Evolutionary conservation across 2,888 invertebrate species (phyloP).

Genomic region (Pterostichus madidus): DNA sequence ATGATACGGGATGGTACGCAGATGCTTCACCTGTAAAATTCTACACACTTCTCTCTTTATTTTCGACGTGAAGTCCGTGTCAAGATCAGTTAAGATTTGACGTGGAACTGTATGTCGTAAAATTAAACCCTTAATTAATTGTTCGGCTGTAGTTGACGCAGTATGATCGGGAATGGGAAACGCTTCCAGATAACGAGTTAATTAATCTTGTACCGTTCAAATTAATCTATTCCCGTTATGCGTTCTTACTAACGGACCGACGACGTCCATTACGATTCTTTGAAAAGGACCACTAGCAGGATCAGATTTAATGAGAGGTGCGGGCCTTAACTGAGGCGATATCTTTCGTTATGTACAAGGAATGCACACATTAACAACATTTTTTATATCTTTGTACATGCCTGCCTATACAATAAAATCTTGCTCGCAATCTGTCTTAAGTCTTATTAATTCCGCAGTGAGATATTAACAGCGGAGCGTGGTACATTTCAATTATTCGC

Average conservation of each 20-base stretch:
- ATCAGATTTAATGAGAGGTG: neutral
- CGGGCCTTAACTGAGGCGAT: slow-evolving; percentile 44
- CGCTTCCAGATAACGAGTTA: slow-evolving; percentile 69
- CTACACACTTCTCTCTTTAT: slow-evolving; percentile 49
- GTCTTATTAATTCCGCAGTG: slow-evolving; percentile 68
- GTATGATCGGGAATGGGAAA: slow-evolving; percentile 69
- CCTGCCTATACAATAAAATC: slow-evolving; percentile 68
- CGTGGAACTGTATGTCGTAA: slow-evolving; percentile 54
- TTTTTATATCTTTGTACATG: slow-evolving; percentile 66
- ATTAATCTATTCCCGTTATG: slow-evolving; percentile 68
- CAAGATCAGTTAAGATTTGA: slow-evolving; percentile 56
- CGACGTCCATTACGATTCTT: slow-evolving; percentile 68
- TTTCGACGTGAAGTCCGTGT: slow-evolving; percentile 50
- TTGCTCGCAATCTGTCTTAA: slow-evolving; percentile 58
- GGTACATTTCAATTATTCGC: slow-evolving; percentile 37
- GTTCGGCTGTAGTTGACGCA: slow-evolving; percentile 69
- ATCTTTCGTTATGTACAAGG: slow-evolving; percentile 68
- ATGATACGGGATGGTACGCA: slow-evolving; percentile 41
- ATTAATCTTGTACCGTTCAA: slow-evolving; percentile 68
- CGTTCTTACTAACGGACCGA: slow-evolving; percentile 67
- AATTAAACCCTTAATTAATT: slow-evolving; percentile 32
- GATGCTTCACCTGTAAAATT: slow-evolving; percentile 35
- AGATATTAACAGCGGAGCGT: no score
- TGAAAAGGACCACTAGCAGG: slow-evolving; percentile 62
- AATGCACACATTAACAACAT: slow-evolving; percentile 66